These are phyloP conservation scores for Ormyrus rosae DNA, from an alignment of 2,888 invertebrate species.

Conservation along the genomic window DNA sequence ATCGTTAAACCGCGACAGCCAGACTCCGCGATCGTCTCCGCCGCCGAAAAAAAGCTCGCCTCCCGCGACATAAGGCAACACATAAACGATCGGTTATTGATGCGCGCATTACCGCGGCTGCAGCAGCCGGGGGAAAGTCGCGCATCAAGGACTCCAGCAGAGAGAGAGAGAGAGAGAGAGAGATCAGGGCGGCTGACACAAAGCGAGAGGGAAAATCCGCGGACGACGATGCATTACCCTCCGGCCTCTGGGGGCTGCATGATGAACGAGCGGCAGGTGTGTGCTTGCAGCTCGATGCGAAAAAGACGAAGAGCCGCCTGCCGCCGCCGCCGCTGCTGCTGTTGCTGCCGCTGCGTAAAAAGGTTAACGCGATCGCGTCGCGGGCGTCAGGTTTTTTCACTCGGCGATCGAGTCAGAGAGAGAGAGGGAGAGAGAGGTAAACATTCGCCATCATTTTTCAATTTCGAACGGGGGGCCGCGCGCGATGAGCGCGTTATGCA, in stretches of 20 bases:
- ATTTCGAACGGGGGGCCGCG: conserved; percentile 10
- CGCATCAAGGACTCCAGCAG: conserved; percentile 62
- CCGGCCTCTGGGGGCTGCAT: conserved; percentile 47
- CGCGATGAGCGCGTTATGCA: neutral
- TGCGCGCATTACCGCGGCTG: conserved; percentile 67
- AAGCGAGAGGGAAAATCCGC: no score
- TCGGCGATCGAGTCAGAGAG: no score
- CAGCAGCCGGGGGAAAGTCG: conserved; percentile 51
- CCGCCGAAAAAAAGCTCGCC: no score
- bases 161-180: conserved; percentile 13
- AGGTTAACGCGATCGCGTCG: conserved; percentile 28
- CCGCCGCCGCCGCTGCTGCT: no score
- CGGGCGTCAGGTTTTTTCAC: neutral
- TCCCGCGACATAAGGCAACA: conserved; percentile 1
- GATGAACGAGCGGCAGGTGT: conserved; percentile 70
- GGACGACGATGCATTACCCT: conserved; percentile 64
- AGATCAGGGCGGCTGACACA: conserved; percentile 11
- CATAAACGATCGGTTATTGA: conserved; percentile 70
- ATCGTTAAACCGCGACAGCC: no score
- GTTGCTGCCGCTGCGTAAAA: neutral
- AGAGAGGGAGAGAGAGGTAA: conserved; percentile 28
- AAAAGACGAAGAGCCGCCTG: conserved; percentile 53
- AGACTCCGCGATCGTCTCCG: no score
- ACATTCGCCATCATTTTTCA: conserved; percentile 53
- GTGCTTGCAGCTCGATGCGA: conserved; percentile 52